A percentile compares a stretch with the other conserved stretches of the same genome.
These are phyloP conservation scores for Oreortyx pictus DNA, from an alignment of 2,797 vertebrate genomes.

Conservation along the genomic window DNA sequence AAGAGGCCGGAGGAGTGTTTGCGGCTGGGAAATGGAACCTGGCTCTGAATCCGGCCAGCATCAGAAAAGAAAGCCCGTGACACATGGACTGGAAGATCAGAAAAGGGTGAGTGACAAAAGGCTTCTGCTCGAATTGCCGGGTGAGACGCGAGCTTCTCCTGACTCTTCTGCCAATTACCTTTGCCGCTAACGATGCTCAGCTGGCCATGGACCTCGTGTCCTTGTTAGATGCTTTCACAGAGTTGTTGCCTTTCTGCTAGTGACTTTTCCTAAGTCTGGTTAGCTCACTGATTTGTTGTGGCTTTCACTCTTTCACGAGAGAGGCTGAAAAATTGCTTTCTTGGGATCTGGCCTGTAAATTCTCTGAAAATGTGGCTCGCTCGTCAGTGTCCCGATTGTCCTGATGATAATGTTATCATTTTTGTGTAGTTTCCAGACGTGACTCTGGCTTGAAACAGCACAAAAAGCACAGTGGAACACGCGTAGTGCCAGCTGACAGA, in stretches of 20 bases:
- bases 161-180: conserved; percentile 32
- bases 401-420: neutral
- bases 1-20: conserved; percentile 70
- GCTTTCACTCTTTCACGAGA: neutral
- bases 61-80: conserved; percentile 89
- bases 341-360: neutral
- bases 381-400: neutral
- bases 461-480: rapidly evolving
- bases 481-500: neutral
- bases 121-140: conserved; percentile 37
- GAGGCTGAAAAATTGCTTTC: neutral
- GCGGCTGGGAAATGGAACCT: conserved; percentile 90
- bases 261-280: neutral
- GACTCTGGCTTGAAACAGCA: neutral
- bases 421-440: neutral
- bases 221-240: neutral
- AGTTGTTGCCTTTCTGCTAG: neutral
- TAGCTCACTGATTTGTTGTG: neutral
- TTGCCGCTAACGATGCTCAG: neutral
- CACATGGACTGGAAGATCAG: conserved; percentile 96
- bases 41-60: conserved; percentile 88
- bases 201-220: neutral
- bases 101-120: conserved; percentile 89
- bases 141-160: neutral
- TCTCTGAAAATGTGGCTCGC: neutral